These are phyloP conservation scores for Oxygymnocypris stewartii DNA, from an alignment of 2,113 vertebrate genomes.

Conservation along the genomic window DNA sequence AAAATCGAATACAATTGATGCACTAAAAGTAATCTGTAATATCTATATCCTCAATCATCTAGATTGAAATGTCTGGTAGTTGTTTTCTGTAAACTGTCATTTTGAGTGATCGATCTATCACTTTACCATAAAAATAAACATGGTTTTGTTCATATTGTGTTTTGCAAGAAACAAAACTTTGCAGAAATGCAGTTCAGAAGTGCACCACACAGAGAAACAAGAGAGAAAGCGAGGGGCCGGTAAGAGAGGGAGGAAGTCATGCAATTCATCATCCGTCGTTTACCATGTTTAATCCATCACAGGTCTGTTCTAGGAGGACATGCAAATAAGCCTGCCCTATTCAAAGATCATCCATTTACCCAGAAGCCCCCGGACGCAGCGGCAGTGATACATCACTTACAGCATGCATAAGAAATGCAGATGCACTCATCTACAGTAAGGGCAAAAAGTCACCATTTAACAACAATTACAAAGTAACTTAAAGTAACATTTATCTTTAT, in stretches of 20 bases:
- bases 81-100: background rate
- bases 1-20: background rate
- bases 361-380: conserved; percentile 3
- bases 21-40: too few species aligned
- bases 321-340: conserved; percentile 26
- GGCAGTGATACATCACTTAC: conserved; percentile 14
- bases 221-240: background rate
- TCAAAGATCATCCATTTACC: conserved; percentile 43
- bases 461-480: conserved; percentile 16
- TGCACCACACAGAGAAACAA: background rate
- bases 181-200: background rate
- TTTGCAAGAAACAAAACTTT: background rate
- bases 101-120: background rate
- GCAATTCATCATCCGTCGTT: conserved; percentile 17
- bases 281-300: conserved; percentile 31
- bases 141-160: background rate
- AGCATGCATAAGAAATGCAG: conserved; percentile 18
- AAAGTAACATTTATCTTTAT: background rate
- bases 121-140: background rate
- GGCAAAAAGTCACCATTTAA: background rate
- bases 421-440: too few species aligned
- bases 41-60: background rate
- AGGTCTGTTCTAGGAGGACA: conserved; percentile 34
- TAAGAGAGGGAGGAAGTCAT: conserved; percentile 16
- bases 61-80: background rate